Evolutionary conservation across 1,140 invertebrate species (phyloP), one percentile per base, ranked within the genome.

Genomic region (Trialeurodes vaporariorum): DNA sequence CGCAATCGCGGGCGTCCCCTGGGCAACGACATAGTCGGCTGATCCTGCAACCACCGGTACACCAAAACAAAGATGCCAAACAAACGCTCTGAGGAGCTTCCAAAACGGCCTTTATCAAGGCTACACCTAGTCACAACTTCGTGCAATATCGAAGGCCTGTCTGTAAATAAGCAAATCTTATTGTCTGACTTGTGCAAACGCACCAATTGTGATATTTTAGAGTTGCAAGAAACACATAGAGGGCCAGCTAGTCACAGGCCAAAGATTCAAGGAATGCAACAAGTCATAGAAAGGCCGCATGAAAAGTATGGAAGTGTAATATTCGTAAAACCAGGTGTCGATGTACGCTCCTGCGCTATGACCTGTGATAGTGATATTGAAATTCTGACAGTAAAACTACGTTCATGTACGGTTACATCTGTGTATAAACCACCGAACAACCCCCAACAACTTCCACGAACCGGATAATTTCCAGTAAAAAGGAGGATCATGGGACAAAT

Each of bases 401-500:
- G 27, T 21, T 61, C 59, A 59, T 61, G 27, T 27, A 34, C 60
- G 58, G 61, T 67, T 25, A 61, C 66, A 21, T 67, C 60, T n/a
- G 58, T 67, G 0, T 63, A 67, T 61, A 63, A 67, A 67, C 66
- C 66, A 61, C 59, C 66, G 26, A 67, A 67, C 59, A 40, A 24
- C 24, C 59, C 59, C n/a, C n/a, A n/a, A n/a, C n/a, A n/a, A n/a
- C n/a, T n/a, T n/a, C n/a, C n/a, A n/a, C n/a, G n/a, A n/a, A n/a
- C n/a, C n/a, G n/a, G n/a, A n/a, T n/a, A n/a, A n/a, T n/a, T n/a
- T n/a, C n/a, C n/a, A n/a, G n/a, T n/a, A n/a, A n/a, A n/a, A n/a
- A n/a, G n/a, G n/a, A n/a, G n/a, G n/a, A n/a, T n/a, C n/a, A n/a
- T n/a, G n/a, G n/a, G n/a, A n/a, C n/a, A n/a, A n/a, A n/a, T n/a